Evolutionary conservation across 2,113 vertebrate species (phyloP).

Genomic region (Pelusios castaneus): DNA sequence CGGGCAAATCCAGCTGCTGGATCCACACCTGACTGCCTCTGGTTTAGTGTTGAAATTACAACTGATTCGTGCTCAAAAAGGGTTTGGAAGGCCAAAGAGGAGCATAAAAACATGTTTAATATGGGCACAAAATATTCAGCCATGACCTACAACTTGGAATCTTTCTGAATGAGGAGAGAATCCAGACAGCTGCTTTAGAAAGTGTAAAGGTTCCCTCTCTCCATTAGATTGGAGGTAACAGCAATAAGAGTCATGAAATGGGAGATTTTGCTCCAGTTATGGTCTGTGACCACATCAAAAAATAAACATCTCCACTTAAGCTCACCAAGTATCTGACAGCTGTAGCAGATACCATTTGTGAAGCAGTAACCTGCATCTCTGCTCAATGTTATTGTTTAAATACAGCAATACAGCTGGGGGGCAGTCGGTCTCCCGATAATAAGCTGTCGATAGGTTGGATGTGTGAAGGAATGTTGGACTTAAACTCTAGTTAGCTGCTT

Average conservation of each 20-base stretch:
- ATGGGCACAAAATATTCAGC: neutral
- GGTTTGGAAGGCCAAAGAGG: neutral
- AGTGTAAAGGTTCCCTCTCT: neutral
- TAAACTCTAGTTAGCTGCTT: neutral
- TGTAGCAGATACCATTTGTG: neutral
- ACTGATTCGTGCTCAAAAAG: neutral
- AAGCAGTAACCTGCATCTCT: neutral
- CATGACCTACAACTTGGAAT: neutral
- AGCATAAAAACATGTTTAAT: neutral
- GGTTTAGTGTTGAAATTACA: neutral
- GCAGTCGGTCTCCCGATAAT: neutral
- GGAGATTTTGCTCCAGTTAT: neutral
- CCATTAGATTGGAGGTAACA: neutral
- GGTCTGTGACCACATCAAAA: neutral
- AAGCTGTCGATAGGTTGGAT: neutral
- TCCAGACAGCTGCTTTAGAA: neutral
- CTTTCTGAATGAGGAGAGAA: neutral
- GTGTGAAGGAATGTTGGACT: neutral
- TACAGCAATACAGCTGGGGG: neutral
- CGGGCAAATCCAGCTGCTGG: neutral
- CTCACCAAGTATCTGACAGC: neutral
- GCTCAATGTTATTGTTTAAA: neutral
- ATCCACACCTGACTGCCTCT: neutral
- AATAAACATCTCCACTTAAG: neutral
- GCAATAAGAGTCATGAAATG: neutral